Base-by-base conservation (phyloP, 1,140 invertebrate species). In the Drosophila pruinosa region DNA sequence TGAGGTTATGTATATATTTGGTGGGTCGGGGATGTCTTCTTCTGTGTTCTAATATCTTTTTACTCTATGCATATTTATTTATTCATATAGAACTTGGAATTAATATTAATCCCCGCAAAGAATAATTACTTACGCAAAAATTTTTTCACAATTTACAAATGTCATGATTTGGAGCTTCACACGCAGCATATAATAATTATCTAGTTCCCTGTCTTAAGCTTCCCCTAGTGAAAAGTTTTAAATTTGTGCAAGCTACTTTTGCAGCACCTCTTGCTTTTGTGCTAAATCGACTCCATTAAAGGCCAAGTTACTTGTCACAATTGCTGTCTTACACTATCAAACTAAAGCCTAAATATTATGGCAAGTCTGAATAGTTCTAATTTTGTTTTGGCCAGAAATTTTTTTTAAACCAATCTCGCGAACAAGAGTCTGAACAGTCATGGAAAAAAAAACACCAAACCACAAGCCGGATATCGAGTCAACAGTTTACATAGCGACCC, bases 331-430 rank as follows among this genome's bases (percentile, higher is more conserved):
- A 24, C 57, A 21, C 57, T 52, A 59, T 59, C 58, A 19, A 65
- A 73, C 65, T 68, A 67, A 78, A 83, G 75, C 74, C 79, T 67
- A 75, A 82, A 78, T 78, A 83, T 82, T 38, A 65, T 61, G 61
- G 53, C 65, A 74, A 56, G 75, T 71, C 71, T 75, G 59, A 78
- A 78, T 78, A 53, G 75, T 48, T 77, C 63, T 62, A 63, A 41
- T 21, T 41, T 48, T 45, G 31, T 19, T 45, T 34, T 14, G 45
- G 34, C 19, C 58, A 48, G 62, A 82, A 81, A 48, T 74, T 81
- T 78, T 80, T 73, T 64, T 58, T 47, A 47, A 41, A 57, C 31
- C 48, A 22, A 24, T 50, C 26, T 57, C 39, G 59, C 63, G 39
- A 28, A 36, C 34, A 52, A 24, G 47, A 53, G 36, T 41, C 31